A percentile compares a stretch with the other conserved stretches of the same genome.
These are phyloP conservation scores for Sebastes iracundus DNA, from an alignment of 2,797 vertebrate genomes.

Conservation along the genomic window DNA sequence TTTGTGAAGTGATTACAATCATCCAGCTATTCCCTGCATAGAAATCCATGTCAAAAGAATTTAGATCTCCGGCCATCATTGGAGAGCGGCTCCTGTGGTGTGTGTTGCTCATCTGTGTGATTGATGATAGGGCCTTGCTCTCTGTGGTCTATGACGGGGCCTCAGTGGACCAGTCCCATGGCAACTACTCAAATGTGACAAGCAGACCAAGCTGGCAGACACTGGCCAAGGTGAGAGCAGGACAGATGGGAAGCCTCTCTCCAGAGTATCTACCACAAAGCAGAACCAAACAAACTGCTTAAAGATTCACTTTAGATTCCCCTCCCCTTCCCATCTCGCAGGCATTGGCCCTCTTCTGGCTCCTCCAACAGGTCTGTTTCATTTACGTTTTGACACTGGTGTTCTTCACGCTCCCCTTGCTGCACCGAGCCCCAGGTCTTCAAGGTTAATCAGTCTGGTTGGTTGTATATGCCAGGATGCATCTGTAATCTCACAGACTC, in stretches of 20 bases:
- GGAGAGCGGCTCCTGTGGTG: constrained; percentile 48
- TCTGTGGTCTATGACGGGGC: constrained; percentile 71
- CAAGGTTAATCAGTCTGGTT: constrained; percentile 71
- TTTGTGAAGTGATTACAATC: constrained; percentile 37
- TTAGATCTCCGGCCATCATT: constrained; percentile 53
- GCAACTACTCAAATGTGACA: constrained; percentile 78
- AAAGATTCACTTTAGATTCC: constrained; percentile 69
- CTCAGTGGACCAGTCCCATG: constrained; percentile 71
- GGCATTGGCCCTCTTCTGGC: constrained; percentile 16
- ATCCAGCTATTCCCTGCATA: constrained; percentile 4
- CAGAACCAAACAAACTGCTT: constrained; percentile 62
- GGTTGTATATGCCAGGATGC: constrained; percentile 59
- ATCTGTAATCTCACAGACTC: constrained; percentile 68
- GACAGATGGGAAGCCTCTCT: constrained; percentile 72
- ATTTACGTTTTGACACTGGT: constrained; percentile 55
- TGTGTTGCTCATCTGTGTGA: constrained; percentile 73
- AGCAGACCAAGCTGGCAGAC: constrained; percentile 66
- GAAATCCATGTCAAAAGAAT: constrained; percentile 49
- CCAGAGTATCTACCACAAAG: constrained; percentile 58
- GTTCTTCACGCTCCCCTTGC: constrained; percentile 68
- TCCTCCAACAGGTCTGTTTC: constrained; percentile 52
- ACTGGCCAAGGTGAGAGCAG: constrained; percentile 76
- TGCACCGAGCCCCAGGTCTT: constrained; percentile 52
- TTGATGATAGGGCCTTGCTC: constrained; percentile 74
- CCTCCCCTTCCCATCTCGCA: constrained; percentile 22